phyloP scores from a whole-genome alignment of 2,113 vertebrate species.

The Peromyscus maniculatus region DNA sequence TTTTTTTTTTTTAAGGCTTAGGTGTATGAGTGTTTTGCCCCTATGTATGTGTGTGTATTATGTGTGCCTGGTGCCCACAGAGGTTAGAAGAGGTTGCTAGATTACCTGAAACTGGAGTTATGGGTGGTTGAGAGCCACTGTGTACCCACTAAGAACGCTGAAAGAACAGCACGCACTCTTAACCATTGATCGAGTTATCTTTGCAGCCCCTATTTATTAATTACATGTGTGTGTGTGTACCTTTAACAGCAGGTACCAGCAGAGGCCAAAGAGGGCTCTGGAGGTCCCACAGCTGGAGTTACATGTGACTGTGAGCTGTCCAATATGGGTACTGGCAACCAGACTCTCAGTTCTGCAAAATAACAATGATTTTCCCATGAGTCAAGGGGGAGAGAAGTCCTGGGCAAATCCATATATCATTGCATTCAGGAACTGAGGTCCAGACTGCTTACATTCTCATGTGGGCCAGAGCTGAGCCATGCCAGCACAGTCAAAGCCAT shows the following conservation, averaged over 20 bases:
- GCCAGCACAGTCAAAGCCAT: constrained; percentile 72
- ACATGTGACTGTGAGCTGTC: not conserved
- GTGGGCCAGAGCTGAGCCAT: not conserved
- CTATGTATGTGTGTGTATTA: not conserved
- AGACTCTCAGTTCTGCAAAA: constrained; percentile 19
- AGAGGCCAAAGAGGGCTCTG: not conserved
- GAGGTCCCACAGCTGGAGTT: not conserved
- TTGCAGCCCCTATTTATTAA: not conserved
- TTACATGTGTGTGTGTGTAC: not conserved
- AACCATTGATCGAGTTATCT: not conserved
- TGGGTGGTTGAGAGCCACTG: not conserved
- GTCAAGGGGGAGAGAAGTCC: not conserved
- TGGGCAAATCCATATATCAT: constrained; percentile 17
- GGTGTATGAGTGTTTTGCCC: not conserved
- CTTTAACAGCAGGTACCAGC: not conserved
- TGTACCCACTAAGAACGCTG: not conserved
- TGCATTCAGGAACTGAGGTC: not conserved
- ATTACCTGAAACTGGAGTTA: not conserved
- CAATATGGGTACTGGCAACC: not conserved
- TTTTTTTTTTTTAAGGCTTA: not conserved
- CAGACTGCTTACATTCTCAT: not conserved
- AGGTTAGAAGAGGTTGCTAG: not conserved
- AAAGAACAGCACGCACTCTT: not conserved
- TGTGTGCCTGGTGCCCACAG: not conserved
- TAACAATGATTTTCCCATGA: not conserved